Evolutionary conservation across 1,140 invertebrate species (phyloP).

Genomic region (Hylaeus anthracinus): DNA sequence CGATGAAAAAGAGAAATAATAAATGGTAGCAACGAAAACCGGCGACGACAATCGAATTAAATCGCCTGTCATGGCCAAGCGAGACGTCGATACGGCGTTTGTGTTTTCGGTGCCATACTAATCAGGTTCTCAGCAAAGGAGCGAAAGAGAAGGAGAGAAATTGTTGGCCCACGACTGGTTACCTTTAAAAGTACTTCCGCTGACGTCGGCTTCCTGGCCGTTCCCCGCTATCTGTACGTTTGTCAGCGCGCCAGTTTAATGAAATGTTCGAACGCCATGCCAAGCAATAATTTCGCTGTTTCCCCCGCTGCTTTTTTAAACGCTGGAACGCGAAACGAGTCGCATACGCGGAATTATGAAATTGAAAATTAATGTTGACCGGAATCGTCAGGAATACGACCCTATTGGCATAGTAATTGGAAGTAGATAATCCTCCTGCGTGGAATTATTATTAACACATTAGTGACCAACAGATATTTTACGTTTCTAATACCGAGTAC

Average conservation of each 20-base stretch:
- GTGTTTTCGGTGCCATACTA: slow-evolving; percentile 28
- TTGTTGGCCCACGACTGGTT: slow-evolving; percentile 58
- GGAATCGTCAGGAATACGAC: no score
- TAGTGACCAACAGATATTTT: no score
- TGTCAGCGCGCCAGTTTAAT: slow-evolving; percentile 47
- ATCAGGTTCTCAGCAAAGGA: slow-evolving; percentile 27
- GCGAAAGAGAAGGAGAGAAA: slow-evolving; percentile 16
- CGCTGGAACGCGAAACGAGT: not conserved
- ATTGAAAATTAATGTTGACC: not conserved
- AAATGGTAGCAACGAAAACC: not conserved
- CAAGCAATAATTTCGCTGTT: slow-evolving; percentile 20
- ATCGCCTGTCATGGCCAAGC: not conserved
- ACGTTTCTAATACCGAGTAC: no score
- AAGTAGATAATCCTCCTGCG: no score
- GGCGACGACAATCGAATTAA: not conserved
- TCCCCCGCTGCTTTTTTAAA: not conserved
- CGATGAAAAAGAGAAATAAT: not conserved
- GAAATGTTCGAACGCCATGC: slow-evolving; percentile 39
- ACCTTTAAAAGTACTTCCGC: slow-evolving; percentile 68
- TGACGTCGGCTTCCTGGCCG: slow-evolving; percentile 64
- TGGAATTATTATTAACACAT: not conserved
- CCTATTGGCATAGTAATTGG: no score
- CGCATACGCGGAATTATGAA: not conserved
- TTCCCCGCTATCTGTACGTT: slow-evolving; percentile 60
- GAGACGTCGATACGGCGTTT: not conserved